Evolutionary conservation across 2,888 invertebrate species (phyloP).

Genomic region (Parapristionchus giblindavisi): DNA sequence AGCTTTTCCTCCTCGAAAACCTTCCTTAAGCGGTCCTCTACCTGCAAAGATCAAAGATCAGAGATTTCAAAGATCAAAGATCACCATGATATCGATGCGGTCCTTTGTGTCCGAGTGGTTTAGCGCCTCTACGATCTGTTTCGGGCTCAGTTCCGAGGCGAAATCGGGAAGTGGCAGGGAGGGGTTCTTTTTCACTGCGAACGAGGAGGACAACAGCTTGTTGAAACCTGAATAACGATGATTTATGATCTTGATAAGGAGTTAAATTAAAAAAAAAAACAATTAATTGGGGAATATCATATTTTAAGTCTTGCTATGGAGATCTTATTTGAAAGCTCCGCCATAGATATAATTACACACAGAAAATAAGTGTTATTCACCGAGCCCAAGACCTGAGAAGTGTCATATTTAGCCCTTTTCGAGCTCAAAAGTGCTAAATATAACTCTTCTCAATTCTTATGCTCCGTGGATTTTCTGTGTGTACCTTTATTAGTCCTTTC

Average conservation of each 20-base stretch:
- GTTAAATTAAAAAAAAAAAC: neutral
- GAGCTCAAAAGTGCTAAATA: neutral
- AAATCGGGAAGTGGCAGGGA: slow-evolving; percentile 21
- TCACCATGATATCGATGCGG: slow-evolving; percentile 15
- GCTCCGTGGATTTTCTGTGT: neutral
- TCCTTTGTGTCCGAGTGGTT: slow-evolving; percentile 18
- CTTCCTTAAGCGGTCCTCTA: slow-evolving; percentile 12
- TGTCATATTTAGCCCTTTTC: neutral
- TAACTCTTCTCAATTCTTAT: neutral
- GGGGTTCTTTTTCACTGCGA: slow-evolving; percentile 24
- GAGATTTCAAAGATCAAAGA: neutral
- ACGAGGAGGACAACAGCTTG: neutral
- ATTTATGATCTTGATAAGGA: neutral
- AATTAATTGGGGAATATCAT: too few species aligned
- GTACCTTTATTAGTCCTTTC: neutral
- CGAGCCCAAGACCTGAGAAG: too few species aligned
- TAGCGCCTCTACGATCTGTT: slow-evolving; percentile 24
- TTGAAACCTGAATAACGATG: slow-evolving; percentile 4
- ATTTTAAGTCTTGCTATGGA: too few species aligned
- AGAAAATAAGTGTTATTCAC: too few species aligned
- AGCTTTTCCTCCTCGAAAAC: slow-evolving; percentile 27
- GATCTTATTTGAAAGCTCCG: neutral
- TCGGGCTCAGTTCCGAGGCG: slow-evolving; percentile 29
- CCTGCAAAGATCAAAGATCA: neutral
- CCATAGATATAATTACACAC: neutral